Evolutionary conservation across 2,888 invertebrate genomes (phyloP), one percentile per base, ranked within the genome.

Genomic region (Drosophila leonis): DNA sequence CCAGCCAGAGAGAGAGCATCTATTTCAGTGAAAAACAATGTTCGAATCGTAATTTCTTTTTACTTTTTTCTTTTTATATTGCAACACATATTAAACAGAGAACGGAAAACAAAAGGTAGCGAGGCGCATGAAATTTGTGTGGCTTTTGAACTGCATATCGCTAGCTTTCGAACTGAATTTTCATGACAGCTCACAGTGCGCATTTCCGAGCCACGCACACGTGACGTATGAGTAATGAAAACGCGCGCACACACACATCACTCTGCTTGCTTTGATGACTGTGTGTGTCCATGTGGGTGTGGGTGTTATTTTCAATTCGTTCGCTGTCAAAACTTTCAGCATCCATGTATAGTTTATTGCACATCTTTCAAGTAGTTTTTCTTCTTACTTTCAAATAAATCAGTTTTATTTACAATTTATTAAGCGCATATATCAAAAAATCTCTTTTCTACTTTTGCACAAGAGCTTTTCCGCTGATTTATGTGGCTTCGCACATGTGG

Each of bases 191-290:
- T 20, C 20, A 5, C 27, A 15, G 12, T 12, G 12, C 20, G 52
- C 66, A 64, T 72, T 80, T 69, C 46, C 60, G 54, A 49, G 29
- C 42, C 35, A 57, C 59, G 71, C 52, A 62, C 72, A 70, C 61
- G 68, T 75, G 78, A 75, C 84, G 83, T 82, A 80, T 82, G 82
- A 65, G 80, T 82, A 84, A 87, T 87, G 85, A 75, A 83, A 78
- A 70, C 59, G 44, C 62, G n/a, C 59, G 31, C 42, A 29, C 55
- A 76, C 24, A 42, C 33, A n/a, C 10, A 24, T 12, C 13, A 5
- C 51, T 52, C 31, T 20, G 39, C 35, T 27, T 46, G 15, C 42
- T 15, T 44, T 65, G 52, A 29, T 48, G 49, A 18, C 13, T 37
- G 15, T 12, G 7, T 24, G 57, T 44, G 66, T 24, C 24, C 24